phyloP scores from a whole-genome alignment of 2,888 invertebrate species.

The Opisthograptis luteolata region DNA sequence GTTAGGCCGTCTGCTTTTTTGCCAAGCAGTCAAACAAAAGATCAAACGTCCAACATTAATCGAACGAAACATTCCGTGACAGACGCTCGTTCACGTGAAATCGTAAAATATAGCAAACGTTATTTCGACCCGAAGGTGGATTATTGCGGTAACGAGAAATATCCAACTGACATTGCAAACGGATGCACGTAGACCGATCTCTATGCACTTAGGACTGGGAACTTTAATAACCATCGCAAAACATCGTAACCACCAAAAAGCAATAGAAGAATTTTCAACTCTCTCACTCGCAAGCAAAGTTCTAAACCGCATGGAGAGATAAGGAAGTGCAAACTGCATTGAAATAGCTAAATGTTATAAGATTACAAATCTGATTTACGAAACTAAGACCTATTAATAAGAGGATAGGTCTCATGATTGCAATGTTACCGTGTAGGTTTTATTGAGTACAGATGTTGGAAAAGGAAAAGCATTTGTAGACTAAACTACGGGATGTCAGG shows the following conservation, averaged over 20 bases:
- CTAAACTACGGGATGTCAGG: slow-evolving; percentile 67
- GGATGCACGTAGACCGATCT: slow-evolving; percentile 78
- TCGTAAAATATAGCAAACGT: slow-evolving; percentile 70
- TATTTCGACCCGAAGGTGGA: slow-evolving; percentile 69
- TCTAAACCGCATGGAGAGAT: slow-evolving; percentile 29
- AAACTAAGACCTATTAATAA: slow-evolving; percentile 37
- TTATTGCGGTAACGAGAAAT: slow-evolving; percentile 81
- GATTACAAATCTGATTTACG: slow-evolving; percentile 26
- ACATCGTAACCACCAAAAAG: slow-evolving; percentile 38
- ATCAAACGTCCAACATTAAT: slow-evolving; percentile 28
- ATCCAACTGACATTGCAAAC: slow-evolving; percentile 76
- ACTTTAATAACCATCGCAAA: slow-evolving; percentile 39
- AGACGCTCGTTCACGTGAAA: slow-evolving; percentile 49
- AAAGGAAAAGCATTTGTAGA: slow-evolving; percentile 62
- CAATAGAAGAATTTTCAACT: slow-evolving; percentile 35
- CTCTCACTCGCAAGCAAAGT: slow-evolving; percentile 37
- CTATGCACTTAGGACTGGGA: slow-evolving; percentile 75
- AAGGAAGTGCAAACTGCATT: slow-evolving; percentile 38
- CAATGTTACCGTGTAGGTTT: slow-evolving; percentile 19
- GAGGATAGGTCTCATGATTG: slow-evolving; percentile 34
- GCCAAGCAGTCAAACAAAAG: slow-evolving; percentile 3
- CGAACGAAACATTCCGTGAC: slow-evolving; percentile 27
- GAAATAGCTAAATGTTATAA: slow-evolving; percentile 45
- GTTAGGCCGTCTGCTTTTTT: neutral
- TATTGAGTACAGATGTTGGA: slow-evolving; percentile 28